phyloP scores from a whole-genome alignment of 1,140 invertebrate genomes.

The Euwallacea fornicatus region DNA sequence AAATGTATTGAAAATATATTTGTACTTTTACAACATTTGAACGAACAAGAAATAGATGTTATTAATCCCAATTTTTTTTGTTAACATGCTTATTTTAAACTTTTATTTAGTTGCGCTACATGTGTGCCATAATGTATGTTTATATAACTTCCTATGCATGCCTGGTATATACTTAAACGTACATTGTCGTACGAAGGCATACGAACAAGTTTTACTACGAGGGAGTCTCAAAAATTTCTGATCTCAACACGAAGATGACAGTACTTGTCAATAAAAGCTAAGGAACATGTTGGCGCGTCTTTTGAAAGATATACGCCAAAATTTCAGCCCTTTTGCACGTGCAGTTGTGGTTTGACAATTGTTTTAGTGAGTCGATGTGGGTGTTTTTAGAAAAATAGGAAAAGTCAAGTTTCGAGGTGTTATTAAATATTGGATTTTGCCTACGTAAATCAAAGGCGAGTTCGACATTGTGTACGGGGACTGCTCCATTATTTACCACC shows the following conservation, averaged over 20 bases:
- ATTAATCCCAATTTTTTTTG: too few relatives aligned
- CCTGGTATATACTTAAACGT: too few relatives aligned
- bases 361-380: constrained; percentile 1
- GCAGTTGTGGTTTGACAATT: constrained; percentile 14
- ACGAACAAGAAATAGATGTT: too few relatives aligned
- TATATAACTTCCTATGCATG: too few relatives aligned
- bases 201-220: too few relatives aligned
- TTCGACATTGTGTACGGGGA: constrained; percentile 44
- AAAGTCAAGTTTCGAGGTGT: constrained; percentile 39
- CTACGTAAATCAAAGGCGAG: constrained; percentile 40
- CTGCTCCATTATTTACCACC: constrained; percentile 45
- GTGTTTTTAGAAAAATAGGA: constrained; percentile 24
- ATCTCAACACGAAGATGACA: constrained; percentile 7
- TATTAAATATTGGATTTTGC: constrained; percentile 40
- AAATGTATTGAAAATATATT: too few relatives aligned
- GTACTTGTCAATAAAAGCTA: constrained; percentile 13
- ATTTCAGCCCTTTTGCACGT: constrained; percentile 14
- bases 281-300: neutral
- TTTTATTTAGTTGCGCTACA: too few relatives aligned
- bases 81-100: too few relatives aligned
- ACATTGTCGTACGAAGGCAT: too few relatives aligned
- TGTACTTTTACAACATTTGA: too few relatives aligned
- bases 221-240: constrained; percentile 16
- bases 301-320: constrained; percentile 12
- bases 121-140: too few relatives aligned